These are phyloP conservation scores for Sesamia inferens DNA, from an alignment of 2,888 invertebrate genomes.

Conservation along the genomic window DNA sequence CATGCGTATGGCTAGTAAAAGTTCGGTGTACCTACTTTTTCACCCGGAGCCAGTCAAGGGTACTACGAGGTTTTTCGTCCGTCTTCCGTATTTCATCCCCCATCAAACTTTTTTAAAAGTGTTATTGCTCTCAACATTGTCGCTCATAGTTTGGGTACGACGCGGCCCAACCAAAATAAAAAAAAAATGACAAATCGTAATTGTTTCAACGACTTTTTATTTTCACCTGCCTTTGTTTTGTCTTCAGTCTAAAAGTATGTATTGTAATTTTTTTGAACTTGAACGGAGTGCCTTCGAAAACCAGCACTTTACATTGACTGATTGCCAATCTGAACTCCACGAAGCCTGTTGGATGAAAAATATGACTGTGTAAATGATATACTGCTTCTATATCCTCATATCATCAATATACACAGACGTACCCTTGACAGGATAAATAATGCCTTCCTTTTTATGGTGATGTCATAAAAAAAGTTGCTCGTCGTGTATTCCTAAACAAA, in stretches of 20 bases:
- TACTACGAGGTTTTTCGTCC: not conserved
- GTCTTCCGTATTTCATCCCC: not conserved
- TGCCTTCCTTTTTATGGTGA: constrained; percentile 8
- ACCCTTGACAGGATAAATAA: constrained; percentile 8
- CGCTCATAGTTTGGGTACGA: not conserved
- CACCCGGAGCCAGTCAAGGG: not conserved
- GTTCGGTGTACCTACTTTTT: not conserved
- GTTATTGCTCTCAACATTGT: not conserved
- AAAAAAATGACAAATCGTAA: not conserved
- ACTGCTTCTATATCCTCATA: not conserved
- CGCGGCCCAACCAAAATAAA: too few relatives aligned
- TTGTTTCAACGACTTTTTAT: not conserved
- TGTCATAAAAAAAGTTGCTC: constrained; percentile 24
- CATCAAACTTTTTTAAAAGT: not conserved
- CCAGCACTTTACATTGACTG: not conserved
- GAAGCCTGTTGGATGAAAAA: not conserved
- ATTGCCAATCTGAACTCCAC: not conserved
- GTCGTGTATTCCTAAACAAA: constrained; percentile 39
- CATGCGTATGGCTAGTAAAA: not conserved
- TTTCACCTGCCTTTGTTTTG: too few relatives aligned
- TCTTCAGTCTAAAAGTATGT: too few relatives aligned
- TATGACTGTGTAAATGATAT: not conserved
- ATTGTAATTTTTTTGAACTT: not conserved
- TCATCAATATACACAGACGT: constrained; percentile 5
- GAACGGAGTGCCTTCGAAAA: too few relatives aligned